Percentiles rank a stretch among this genome's conserved stretches.
phyloP scores from a whole-genome alignment of 2,113 vertebrate genomes.

The Eubucco bourcierii region DNA sequence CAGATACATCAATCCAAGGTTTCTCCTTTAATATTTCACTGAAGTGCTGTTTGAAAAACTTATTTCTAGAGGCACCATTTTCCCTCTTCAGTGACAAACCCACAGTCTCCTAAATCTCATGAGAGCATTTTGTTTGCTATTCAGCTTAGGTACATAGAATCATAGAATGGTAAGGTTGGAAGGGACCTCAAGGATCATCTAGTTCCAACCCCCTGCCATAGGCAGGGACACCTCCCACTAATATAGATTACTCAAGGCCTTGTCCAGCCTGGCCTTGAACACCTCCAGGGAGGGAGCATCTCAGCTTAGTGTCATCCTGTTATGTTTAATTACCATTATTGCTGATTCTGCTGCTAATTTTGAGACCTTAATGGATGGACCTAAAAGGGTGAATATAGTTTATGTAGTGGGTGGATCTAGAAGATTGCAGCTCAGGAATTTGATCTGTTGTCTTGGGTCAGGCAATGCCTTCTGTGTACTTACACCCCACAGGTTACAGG shows the following conservation, averaged over 20 bases:
- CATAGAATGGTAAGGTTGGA: no score
- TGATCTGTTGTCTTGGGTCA: not conserved
- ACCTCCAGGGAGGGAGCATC: not conserved
- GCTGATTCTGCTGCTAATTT: not conserved
- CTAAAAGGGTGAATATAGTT: no score
- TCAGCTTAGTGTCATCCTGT: not conserved
- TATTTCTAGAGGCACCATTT: not conserved
- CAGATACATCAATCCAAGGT: not conserved
- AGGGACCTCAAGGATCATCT: no score
- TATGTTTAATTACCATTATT: not conserved
- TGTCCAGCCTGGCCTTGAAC: no score
- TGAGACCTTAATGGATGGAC: not conserved
- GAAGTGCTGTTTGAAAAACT: not conserved
- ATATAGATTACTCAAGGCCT: no score
- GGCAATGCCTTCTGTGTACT: no score
- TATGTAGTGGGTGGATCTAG: not conserved
- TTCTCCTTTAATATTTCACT: not conserved
- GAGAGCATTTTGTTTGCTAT: not conserved
- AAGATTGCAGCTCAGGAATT: not conserved
- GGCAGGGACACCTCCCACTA: no score
- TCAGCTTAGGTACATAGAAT: not conserved
- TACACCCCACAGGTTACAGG: not conserved
- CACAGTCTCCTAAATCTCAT: not conserved
- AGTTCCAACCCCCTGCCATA: no score
- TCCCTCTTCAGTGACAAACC: not conserved